phyloP scores from a whole-genome alignment of 2,113 vertebrate species.

The Rhadina sibilatrix region DNA sequence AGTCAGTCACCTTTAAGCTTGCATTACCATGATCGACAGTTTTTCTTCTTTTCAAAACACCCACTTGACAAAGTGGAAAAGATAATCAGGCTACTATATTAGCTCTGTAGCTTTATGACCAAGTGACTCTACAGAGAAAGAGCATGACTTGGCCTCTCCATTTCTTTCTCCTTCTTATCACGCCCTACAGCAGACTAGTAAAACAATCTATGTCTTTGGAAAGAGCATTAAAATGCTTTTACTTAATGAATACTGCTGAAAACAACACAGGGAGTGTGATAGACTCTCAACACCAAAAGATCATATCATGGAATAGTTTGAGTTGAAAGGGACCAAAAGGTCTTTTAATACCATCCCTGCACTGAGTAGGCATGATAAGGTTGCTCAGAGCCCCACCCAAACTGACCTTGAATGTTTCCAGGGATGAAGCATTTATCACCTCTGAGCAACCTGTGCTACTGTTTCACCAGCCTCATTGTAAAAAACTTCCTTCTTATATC shows the following conservation, averaged over 20 bases:
- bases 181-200: not conserved
- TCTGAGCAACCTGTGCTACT: not conserved
- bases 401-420: not conserved
- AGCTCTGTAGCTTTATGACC: not conserved
- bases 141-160: not conserved
- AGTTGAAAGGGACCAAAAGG: not conserved
- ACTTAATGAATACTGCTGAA: not conserved
- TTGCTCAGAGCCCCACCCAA: not conserved
- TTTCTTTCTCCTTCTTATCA: not conserved
- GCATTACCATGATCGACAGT: not conserved
- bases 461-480: not conserved
- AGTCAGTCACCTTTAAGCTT: not conserved
- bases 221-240: not conserved
- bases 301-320: not conserved
- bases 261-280: not conserved
- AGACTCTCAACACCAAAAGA: not conserved
- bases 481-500: not conserved
- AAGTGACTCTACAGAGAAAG: not conserved
- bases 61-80: not conserved
- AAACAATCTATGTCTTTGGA: not conserved
- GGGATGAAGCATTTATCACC: not conserved
- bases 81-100: not conserved
- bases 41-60: not conserved
- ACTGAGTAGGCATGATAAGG: not conserved
- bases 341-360: not conserved